These are phyloP conservation scores for Labeo calbasu DNA, from an alignment of 2,797 vertebrate species.

Conservation along the genomic window DNA sequence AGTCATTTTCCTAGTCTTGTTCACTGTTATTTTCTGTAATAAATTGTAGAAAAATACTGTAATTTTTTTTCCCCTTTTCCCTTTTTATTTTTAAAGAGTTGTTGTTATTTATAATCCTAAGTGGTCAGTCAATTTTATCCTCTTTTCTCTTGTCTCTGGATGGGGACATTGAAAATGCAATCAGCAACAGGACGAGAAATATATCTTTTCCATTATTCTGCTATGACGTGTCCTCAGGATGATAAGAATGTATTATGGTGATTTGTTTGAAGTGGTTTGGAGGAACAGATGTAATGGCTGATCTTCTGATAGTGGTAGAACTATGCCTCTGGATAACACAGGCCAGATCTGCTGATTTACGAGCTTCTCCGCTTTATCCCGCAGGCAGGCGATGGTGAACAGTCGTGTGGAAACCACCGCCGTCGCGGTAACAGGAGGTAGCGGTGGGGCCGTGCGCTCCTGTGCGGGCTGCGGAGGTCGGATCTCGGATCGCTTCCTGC, in stretches of 20 bases:
- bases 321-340: constrained; percentile 10
- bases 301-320: constrained; percentile 18
- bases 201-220: constrained; percentile 10
- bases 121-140: background rate
- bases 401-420: constrained; percentile 74
- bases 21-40: background rate
- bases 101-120: background rate
- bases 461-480: constrained; percentile 79
- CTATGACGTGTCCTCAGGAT: background rate
- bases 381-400: constrained; percentile 77
- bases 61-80: background rate
- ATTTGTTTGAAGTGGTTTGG: constrained; percentile 2
- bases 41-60: background rate
- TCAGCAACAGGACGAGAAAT: background rate
- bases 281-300: constrained; percentile 11
- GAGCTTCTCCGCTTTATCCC: background rate
- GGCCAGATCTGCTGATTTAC: constrained; percentile 15
- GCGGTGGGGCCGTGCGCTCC: constrained; percentile 62
- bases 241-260: constrained; percentile 10
- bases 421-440: constrained; percentile 70
- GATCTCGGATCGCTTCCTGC: constrained; percentile 80
- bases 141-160: background rate
- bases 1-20: background rate
- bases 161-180: constrained; percentile 1
- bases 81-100: background rate